Conservation (phyloP, 2,888 invertebrate species). For the Disparrhopalites patrizii region DNA sequence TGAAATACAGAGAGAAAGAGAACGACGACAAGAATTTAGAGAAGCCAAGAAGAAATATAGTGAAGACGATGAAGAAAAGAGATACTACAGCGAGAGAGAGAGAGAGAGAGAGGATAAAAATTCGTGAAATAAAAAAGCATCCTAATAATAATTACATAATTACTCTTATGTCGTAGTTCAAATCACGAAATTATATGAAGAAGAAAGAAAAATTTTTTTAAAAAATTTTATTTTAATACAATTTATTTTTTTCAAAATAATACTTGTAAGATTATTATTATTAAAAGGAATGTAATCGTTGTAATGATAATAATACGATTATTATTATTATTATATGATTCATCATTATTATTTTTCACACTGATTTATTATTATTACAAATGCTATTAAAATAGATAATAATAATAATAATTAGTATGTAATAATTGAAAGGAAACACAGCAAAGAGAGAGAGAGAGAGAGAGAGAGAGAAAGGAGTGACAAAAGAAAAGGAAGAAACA, state of each 20-base stretch:
- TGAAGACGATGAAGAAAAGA: too few species aligned
- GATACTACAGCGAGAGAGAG: background rate
- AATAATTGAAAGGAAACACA: too few species aligned
- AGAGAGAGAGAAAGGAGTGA: too few species aligned
- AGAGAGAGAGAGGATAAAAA: background rate
- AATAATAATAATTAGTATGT: background rate
- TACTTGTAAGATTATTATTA: background rate
- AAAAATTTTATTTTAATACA: conserved; percentile 18
- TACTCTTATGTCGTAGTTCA: conserved; percentile 11
- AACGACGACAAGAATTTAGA: too few species aligned
- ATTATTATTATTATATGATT: conserved; percentile 1
- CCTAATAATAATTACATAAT: conserved; percentile 3
- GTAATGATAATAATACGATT: background rate
- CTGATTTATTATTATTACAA: too few species aligned
- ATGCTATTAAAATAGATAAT: background rate
- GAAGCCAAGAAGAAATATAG: too few species aligned
- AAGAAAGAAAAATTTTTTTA: background rate
- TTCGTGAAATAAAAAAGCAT: conserved; percentile 1
- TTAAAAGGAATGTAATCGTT: too few species aligned
- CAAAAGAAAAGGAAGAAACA: too few species aligned
- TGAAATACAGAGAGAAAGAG: too few species aligned
- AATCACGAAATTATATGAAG: conserved; percentile 5
- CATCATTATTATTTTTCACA: too few species aligned
- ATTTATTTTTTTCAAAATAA: conserved; percentile 19
- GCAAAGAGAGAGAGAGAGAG: too few species aligned